Evolutionary conservation across 1,140 invertebrate species (phyloP).

Genomic region (Philopotamus ludificatus): DNA sequence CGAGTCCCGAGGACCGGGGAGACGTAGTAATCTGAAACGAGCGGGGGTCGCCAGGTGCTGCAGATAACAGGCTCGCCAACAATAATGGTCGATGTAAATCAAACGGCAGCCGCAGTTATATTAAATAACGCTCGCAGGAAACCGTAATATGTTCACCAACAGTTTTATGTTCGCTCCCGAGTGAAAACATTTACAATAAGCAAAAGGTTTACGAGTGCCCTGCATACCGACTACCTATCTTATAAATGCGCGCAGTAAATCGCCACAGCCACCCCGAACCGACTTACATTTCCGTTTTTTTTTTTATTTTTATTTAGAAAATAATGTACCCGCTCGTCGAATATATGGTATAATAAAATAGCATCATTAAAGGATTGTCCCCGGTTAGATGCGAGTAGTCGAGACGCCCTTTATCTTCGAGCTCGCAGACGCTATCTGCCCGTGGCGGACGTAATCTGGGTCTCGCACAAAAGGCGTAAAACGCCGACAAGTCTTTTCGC

Average conservation of each 20-base stretch:
- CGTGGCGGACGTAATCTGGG: too few relatives aligned
- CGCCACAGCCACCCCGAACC: too few relatives aligned
- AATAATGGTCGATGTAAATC: conserved; percentile 38
- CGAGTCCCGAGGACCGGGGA: background rate
- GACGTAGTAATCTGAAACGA: background rate
- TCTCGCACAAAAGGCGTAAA: too few relatives aligned
- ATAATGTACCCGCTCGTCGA: too few relatives aligned
- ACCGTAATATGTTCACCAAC: conserved; percentile 28
- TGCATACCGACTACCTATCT: conserved; percentile 1
- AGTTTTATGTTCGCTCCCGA: conserved; percentile 28
- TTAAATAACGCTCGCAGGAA: conserved; percentile 38
- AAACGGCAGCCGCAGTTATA: conserved; percentile 32
- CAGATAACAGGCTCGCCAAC: conserved; percentile 30
- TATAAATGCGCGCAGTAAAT: conserved; percentile 19
- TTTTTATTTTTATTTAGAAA: too few relatives aligned
- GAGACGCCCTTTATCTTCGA: too few relatives aligned
- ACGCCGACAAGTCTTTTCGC: too few relatives aligned
- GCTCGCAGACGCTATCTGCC: too few relatives aligned
- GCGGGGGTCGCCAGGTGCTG: conserved; percentile 25
- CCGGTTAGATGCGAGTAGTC: too few relatives aligned
- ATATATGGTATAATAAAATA: too few relatives aligned
- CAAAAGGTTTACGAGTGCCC: conserved; percentile 19
- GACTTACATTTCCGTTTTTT: too few relatives aligned
- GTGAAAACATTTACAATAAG: conserved; percentile 27
- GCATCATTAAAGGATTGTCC: too few relatives aligned